Evolutionary conservation across 2,888 invertebrate species (phyloP).

Genomic region (Napeogenes inachia): DNA sequence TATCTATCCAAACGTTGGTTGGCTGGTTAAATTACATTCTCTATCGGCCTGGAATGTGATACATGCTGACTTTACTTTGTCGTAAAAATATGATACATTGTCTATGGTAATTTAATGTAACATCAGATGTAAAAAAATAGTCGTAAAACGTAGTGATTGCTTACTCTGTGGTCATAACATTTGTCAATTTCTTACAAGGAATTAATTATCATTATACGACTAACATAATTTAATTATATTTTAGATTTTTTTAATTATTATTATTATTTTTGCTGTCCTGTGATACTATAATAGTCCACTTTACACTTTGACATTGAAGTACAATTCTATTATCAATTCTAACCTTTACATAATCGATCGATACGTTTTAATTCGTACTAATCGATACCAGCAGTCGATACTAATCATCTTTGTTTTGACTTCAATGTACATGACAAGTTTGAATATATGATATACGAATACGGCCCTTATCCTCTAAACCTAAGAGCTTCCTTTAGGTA

Average conservation of each 20-base stretch:
- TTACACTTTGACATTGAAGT: constrained; percentile 6
- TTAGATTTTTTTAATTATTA: not conserved
- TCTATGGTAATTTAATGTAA: too few relatives aligned
- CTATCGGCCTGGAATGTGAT: constrained; percentile 1
- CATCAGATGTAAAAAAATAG: too few relatives aligned
- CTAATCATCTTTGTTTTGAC: constrained; percentile 12
- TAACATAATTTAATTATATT: too few relatives aligned
- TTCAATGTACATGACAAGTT: not conserved
- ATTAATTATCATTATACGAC: too few relatives aligned
- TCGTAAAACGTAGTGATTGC: too few relatives aligned
- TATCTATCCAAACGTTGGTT: too few relatives aligned
- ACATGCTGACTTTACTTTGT: too few relatives aligned
- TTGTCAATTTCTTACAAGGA: too few relatives aligned
- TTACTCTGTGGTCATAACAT: too few relatives aligned
- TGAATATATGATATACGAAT: not conserved
- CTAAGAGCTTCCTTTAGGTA: not conserved
- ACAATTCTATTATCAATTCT: constrained; percentile 17
- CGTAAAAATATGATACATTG: too few relatives aligned
- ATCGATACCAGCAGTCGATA: constrained; percentile 26
- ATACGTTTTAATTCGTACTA: constrained; percentile 31
- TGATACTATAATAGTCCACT: too few relatives aligned
- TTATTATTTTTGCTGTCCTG: not conserved
- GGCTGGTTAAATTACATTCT: too few relatives aligned
- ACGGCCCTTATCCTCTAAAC: not conserved
- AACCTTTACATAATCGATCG: constrained; percentile 31